phyloP scores from a whole-genome alignment of 2,113 vertebrate genomes.

The Asarcornis scutulata region DNA sequence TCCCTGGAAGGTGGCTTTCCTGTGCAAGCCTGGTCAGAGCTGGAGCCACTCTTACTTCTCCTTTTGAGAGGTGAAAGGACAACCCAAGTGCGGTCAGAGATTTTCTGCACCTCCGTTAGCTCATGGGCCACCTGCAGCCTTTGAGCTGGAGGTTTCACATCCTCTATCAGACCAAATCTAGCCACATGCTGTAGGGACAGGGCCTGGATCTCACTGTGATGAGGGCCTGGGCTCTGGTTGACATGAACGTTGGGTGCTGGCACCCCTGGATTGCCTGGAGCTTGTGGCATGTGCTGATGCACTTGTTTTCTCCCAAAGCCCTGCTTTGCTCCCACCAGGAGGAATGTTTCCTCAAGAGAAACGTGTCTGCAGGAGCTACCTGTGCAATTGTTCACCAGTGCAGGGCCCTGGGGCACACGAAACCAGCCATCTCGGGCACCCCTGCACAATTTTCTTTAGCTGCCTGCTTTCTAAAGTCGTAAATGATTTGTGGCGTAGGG shows the following conservation, averaged over 20 bases:
- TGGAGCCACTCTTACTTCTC: conserved; percentile 19
- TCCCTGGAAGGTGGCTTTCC: neutral
- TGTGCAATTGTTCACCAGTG: accelerated
- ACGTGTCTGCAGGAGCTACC: neutral
- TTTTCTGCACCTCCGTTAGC: neutral
- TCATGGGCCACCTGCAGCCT: neutral
- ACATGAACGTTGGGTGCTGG: neutral
- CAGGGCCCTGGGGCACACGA: accelerated
- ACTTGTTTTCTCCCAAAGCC: neutral
- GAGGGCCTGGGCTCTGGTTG: neutral
- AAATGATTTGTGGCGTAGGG: accelerated
- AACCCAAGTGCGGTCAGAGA: neutral
- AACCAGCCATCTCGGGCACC: neutral
- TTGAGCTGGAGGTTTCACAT: neutral
- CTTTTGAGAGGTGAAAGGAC: conserved; percentile 32
- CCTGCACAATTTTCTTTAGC: neutral
- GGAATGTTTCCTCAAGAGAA: neutral
- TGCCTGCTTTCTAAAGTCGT: neutral
- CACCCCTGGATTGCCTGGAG: accelerated
- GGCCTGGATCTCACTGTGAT: accelerated
- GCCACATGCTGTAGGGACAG: neutral
- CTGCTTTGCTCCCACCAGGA: neutral
- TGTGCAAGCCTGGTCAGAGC: neutral
- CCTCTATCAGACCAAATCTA: neutral
- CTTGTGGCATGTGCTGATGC: neutral